Base-by-base conservation (phyloP, 2,888 invertebrate species). In the Malthinus flaveolus region DNA sequence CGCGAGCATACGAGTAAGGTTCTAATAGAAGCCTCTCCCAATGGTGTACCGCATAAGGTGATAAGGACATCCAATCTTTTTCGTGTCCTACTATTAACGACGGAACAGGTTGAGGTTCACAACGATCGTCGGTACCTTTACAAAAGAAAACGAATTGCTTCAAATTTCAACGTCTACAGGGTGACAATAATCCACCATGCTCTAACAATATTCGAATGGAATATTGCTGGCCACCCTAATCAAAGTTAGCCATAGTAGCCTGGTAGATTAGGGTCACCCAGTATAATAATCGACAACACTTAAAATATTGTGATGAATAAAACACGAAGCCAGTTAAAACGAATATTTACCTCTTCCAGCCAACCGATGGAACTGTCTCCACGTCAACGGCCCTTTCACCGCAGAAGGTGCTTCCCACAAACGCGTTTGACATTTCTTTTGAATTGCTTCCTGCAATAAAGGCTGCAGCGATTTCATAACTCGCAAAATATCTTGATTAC, bases 1-100 rank as follows among this genome's bases (percentile, higher is more conserved):
- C 97, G 32, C 97, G 84, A 4, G 94, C 86, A 74, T 93, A 93
- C n/a, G 96, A 91, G 77, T 95, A 97, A 0, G 99, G 99, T 77
- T 98, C 97, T 8, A 99, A 81, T n/a, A 93, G 81, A n/a, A 98
- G 83, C 71, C 95, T 91, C 77, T 99, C 98, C 98, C 98, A 98
- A 76, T 93, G 95, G 60, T 92, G 89, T 37, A 97, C 84, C 47
- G 96, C 93, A 76, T 95, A 92, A 0, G 97, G 97, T n/a, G 97
- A 93, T 36, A 97, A 81, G 5, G 95, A 90, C 44, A 97, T 81
- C 93, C 96, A 95, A 75, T 98, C 97, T 71, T 93, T 90, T 74
- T 97, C 97, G 79, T 93, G 92, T 1, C 97, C 97, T 36, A 96
- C 95, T 53, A 97, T 87, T 44, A 97, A 83, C 3, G 94, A 91